Conservation (phyloP, 2,113 vertebrate genomes). For the Phalacrocorax carbo region DNA sequence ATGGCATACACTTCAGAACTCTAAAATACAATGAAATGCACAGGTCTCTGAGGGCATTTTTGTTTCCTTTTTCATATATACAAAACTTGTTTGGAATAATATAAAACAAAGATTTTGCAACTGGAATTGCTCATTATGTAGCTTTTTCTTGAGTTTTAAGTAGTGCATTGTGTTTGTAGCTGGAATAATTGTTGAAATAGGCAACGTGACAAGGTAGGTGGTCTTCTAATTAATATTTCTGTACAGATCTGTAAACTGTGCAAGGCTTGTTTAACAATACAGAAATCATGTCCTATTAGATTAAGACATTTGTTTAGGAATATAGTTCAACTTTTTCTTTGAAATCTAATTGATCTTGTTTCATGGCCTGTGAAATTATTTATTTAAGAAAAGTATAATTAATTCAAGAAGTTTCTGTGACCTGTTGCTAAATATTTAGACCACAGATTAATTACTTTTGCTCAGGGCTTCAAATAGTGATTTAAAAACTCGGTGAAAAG, state of each 20-base stretch:
- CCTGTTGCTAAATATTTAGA: constrained; percentile 67
- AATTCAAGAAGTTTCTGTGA: constrained; percentile 26
- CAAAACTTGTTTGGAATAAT: neutral
- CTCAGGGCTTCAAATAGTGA: neutral
- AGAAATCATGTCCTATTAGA: constrained; percentile 19
- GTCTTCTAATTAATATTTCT: constrained; percentile 65
- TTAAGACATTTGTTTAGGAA: constrained; percentile 60
- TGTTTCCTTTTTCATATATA: neutral
- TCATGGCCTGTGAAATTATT: constrained; percentile 33
- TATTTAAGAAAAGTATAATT: constrained; percentile 51
- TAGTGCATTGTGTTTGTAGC: constrained; percentile 26
- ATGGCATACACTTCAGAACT: neutral
- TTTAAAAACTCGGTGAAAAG: neutral
- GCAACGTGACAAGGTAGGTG: constrained; percentile 43
- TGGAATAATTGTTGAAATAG: constrained; percentile 40
- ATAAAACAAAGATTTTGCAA: neutral
- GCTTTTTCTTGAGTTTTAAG: neutral
- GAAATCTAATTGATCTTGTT: constrained; percentile 38
- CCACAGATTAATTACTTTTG: constrained; percentile 19
- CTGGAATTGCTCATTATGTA: neutral
- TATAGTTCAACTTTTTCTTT: constrained; percentile 48
- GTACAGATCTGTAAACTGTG: constrained; percentile 53
- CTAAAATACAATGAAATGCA: neutral
- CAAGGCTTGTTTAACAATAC: constrained; percentile 52
- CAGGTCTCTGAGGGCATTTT: neutral